phyloP scores from a whole-genome alignment of 2,888 invertebrate genomes.

The Paralinhomoeus sp. region DNA sequence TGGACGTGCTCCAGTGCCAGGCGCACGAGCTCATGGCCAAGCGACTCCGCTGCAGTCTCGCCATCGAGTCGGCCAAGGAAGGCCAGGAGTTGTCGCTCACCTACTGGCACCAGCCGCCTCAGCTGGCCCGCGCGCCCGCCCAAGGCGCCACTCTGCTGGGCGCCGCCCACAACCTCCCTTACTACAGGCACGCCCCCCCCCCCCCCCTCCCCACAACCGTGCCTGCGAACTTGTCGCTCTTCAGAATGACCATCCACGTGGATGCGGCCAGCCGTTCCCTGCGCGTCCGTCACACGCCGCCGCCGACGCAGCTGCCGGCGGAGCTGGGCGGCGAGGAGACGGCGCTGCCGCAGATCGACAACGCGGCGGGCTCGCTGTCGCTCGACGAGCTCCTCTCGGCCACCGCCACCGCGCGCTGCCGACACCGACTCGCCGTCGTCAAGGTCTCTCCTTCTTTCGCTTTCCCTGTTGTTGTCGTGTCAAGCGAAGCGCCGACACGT shows the following conservation, averaged over 20 bases:
- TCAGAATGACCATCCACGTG: not conserved
- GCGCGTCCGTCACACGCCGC: not conserved
- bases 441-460: too few species aligned
- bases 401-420: not conserved
- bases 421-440: not conserved
- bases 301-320: not conserved
- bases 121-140: not conserved
- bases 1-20: slow-evolving; percentile 46
- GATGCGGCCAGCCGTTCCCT: not conserved
- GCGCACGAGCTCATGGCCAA: slow-evolving; percentile 49
- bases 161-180: too few species aligned
- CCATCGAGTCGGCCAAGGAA: slow-evolving; percentile 55
- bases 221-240: too few species aligned
- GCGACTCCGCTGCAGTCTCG: slow-evolving; percentile 43
- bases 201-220: too few species aligned
- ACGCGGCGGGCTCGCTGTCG: not conserved
- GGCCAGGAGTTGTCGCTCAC: slow-evolving; percentile 72
- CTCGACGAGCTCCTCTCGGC: slow-evolving; percentile 3
- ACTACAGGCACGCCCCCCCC: too few species aligned
- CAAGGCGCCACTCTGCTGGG: too few species aligned
- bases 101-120: slow-evolving; percentile 44
- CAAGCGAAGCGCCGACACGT: too few species aligned
- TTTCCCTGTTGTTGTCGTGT: too few species aligned
- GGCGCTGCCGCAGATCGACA: not conserved
- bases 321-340: not conserved